A percentile compares a stretch with the other conserved stretches of the same genome.
phyloP scores from a whole-genome alignment of 2,797 vertebrate species.

The Myotis myotis region DNA sequence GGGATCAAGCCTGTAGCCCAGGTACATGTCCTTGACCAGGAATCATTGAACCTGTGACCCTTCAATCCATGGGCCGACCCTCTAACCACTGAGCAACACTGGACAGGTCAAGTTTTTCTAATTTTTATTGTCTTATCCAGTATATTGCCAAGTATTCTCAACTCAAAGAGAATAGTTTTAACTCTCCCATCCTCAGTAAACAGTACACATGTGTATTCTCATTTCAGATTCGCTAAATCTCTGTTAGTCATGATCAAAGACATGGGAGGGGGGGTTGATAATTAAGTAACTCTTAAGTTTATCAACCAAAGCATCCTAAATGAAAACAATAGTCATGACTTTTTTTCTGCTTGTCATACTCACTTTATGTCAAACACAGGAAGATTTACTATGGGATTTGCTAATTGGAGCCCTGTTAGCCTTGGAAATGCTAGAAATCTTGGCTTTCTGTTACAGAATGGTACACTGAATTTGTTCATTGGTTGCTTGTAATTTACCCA shows the following conservation, averaged over 20 bases:
- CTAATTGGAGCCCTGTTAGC: slow-evolving; percentile 91
- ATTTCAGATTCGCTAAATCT: slow-evolving; percentile 52
- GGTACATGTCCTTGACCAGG: too few species aligned
- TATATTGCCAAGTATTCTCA: background rate
- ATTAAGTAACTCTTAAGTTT: slow-evolving; percentile 83
- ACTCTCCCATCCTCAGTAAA: slow-evolving; percentile 14
- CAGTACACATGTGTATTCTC: slow-evolving; percentile 47
- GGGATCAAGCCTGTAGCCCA: too few species aligned
- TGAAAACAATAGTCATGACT: slow-evolving; percentile 87
- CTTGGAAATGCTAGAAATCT: slow-evolving; percentile 90
- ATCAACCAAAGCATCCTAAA: slow-evolving; percentile 85
- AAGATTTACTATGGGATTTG: slow-evolving; percentile 88
- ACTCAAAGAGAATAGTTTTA: slow-evolving; percentile 57
- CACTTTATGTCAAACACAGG: slow-evolving; percentile 84
- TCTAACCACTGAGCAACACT: too few species aligned
- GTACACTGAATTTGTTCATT: slow-evolving; percentile 79
- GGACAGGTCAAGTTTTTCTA: background rate
- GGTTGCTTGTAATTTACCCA: background rate
- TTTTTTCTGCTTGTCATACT: slow-evolving; percentile 89
- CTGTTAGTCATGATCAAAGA: slow-evolving; percentile 65
- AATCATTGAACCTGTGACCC: too few species aligned
- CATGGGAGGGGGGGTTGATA: slow-evolving; percentile 11
- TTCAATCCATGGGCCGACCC: too few species aligned
- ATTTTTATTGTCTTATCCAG: background rate
- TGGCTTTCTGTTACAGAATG: slow-evolving; percentile 85